Evolutionary conservation across 2,113 vertebrate genomes (phyloP).

Genomic region (Colius striatus): DNA sequence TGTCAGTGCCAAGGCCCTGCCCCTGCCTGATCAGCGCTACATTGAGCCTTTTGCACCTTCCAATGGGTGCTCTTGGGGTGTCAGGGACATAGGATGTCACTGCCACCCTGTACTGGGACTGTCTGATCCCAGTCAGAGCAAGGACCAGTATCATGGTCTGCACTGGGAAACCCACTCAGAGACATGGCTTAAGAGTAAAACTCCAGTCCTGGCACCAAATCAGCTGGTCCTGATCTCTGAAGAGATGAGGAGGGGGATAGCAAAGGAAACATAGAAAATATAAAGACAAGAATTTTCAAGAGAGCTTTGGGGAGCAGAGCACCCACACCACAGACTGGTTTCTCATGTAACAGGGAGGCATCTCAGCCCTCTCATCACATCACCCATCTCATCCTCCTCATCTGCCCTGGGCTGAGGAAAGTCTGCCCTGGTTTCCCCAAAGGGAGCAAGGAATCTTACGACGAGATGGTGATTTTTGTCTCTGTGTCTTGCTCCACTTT

Average conservation of each 20-base stretch:
- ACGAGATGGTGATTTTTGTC: constrained; percentile 97
- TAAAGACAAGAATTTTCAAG: background rate
- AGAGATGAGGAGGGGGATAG: too few species aligned
- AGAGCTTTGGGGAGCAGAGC: background rate
- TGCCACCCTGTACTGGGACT: background rate
- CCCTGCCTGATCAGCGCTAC: fast-evolving
- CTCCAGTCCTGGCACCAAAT: background rate
- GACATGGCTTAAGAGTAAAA: background rate
- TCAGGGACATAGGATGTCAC: background rate
- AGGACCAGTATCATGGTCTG: background rate
- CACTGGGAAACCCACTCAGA: background rate
- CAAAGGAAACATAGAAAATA: background rate
- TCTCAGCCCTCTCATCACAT: background rate
- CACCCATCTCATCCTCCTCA: background rate
- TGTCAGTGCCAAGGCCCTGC: fast-evolving
- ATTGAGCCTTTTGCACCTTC: background rate
- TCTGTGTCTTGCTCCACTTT: constrained; percentile 96
- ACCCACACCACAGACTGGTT: background rate
- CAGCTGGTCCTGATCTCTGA: background rate
- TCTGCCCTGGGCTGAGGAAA: fast-evolving
- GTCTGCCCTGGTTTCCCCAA: background rate
- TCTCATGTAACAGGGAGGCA: too few species aligned
- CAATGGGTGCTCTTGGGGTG: background rate
- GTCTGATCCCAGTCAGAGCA: background rate
- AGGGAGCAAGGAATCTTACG: constrained; percentile 75